A percentile compares a stretch with the other conserved stretches of the same genome.
phyloP scores from a whole-genome alignment of 2,797 vertebrate species.

The Rallus crepitans region DNA sequence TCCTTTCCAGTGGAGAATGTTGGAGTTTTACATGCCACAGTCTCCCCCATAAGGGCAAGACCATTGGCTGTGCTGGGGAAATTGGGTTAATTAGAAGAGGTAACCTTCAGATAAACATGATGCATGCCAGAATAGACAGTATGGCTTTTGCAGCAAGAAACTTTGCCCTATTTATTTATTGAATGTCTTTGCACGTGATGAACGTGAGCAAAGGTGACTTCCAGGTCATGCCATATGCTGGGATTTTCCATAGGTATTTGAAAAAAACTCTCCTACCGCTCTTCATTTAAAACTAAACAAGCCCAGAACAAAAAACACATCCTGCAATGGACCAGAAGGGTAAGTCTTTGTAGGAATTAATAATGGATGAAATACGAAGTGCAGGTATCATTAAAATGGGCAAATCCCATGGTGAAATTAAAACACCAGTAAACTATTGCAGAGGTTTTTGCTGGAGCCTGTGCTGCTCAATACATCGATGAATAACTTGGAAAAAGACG shows the following conservation, averaged over 20 bases:
- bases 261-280: background rate
- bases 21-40: background rate
- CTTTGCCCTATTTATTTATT: background rate
- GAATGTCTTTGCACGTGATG: background rate
- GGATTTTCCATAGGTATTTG: background rate
- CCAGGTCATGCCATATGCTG: background rate
- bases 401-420: background rate
- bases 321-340: background rate
- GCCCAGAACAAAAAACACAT: no score
- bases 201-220: background rate
- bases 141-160: background rate
- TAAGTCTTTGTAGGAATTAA: background rate
- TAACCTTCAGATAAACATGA: background rate
- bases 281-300: background rate
- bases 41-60: fast-evolving
- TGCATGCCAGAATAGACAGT: background rate
- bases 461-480: background rate
- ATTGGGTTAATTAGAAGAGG: background rate
- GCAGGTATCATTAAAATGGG: background rate
- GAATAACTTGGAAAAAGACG: background rate
- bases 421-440: background rate
- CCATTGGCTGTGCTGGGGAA: background rate
- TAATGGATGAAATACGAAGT: background rate
- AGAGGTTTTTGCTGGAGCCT: background rate
- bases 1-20: background rate